Conservation (phyloP, 2,888 invertebrate genomes). For the Celastrina argiolus region DNA sequence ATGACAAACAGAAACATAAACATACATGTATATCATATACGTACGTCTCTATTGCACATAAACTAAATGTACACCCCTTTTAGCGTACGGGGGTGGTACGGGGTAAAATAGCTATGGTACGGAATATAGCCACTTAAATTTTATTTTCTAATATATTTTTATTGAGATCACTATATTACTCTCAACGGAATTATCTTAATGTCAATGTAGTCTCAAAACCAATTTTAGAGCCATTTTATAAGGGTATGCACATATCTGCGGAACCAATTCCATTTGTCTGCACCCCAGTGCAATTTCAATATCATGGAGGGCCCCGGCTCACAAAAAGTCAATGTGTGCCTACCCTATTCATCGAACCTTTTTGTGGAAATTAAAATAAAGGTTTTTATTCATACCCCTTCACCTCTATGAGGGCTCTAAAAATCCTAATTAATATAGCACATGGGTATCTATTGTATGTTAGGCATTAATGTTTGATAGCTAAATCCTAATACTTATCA, state of each 20-base stretch:
- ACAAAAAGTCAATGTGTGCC: not conserved
- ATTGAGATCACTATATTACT: not conserved
- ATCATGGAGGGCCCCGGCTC: not conserved
- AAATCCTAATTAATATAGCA: not conserved
- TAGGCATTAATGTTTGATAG: no score
- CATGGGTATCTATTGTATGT: no score
- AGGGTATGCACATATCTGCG: slow-evolving; percentile 1
- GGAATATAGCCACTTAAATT: not conserved
- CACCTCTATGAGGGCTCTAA: not conserved
- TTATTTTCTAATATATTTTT: not conserved
- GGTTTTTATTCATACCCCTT: not conserved
- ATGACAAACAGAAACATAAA: no score
- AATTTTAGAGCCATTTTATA: not conserved
- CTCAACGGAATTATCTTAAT: not conserved
- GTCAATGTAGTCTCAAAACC: slow-evolving; percentile 1
- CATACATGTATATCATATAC: no score
- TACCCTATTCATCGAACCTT: slow-evolving; percentile 12
- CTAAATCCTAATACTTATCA: not conserved
- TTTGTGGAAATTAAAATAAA: slow-evolving; percentile 14
- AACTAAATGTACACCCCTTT: no score
- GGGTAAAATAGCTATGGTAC: no score
- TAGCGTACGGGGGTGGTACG: no score
- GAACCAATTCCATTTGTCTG: slow-evolving; percentile 16
- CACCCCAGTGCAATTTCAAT: slow-evolving; percentile 20
- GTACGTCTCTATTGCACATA: no score